Evolutionary conservation across 30 jellyfish, hydroid and myxozoan species (phyloP).

Genomic region (Aurelia aurita complex sp. Pacific): DNA sequence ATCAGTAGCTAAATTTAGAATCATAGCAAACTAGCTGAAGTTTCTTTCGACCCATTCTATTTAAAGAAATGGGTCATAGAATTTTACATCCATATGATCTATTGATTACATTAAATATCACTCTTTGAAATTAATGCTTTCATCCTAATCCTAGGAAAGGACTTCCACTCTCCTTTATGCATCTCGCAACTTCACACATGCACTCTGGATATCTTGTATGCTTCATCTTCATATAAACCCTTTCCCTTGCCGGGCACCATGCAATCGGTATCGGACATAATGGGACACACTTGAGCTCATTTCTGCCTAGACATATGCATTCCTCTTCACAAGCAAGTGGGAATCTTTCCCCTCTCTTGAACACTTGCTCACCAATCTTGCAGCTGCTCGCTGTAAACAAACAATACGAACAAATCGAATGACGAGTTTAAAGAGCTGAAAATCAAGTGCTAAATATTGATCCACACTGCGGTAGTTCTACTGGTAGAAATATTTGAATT

Average conservation of each 20-base stretch:
- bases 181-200: conserved; percentile 25
- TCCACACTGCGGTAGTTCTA: too few relatives aligned
- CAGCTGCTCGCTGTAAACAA: conserved; percentile 28
- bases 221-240: not conserved
- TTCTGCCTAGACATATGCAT: conserved; percentile 54
- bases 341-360: conserved; percentile 32
- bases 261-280: conserved; percentile 20
- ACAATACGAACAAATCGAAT: too few relatives aligned
- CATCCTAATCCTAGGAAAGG: not conserved
- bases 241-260: conserved; percentile 18
- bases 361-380: conserved; percentile 32
- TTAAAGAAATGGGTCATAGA: too few relatives aligned
- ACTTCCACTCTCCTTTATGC: not conserved
- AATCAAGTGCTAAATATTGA: too few relatives aligned
- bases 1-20: too few relatives aligned
- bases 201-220: conserved; percentile 44
- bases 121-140: too few relatives aligned
- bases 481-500: too few relatives aligned
- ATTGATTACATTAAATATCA: too few relatives aligned
- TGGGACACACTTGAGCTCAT: conserved; percentile 50
- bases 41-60: too few relatives aligned
- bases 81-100: too few relatives aligned
- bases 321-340: conserved; percentile 69
- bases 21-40: too few relatives aligned
- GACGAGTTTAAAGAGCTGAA: too few relatives aligned